Evolutionary conservation across 2,888 invertebrate species (phyloP), one percentile per base, ranked within the genome.

Genomic region (Tiliacea aurago): DNA sequence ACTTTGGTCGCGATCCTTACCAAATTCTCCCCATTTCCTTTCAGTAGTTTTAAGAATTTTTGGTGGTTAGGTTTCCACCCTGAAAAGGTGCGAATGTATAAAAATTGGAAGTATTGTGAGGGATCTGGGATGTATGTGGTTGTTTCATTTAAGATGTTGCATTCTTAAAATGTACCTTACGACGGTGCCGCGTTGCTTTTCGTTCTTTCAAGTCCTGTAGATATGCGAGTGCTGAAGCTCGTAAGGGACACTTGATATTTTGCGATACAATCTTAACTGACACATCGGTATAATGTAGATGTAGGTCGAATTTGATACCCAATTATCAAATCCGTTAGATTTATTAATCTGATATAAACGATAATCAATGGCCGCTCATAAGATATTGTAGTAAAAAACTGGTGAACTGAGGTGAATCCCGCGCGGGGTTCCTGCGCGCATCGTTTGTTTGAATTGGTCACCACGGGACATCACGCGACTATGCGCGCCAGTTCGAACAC

Each of bases 11-110:
- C 82, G 66, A 78, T 70, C 69, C 61, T 67, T 73, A 66, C 69
- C 76, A 78, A 76, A 78, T 77, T 79, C 76, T 86, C 78, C 78
- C 78, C 84, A 73, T 77, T 83, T 80, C 73, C 73, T 86, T 80
- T 76, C 47, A 72, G 51, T 47, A 67, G 71, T 70, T 80, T 62
- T 69, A 83, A 76, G 72, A 66, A 73, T 66, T 80, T 55, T 71
- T 37, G 68, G 77, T 81, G 76, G 64, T 62, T 33, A 41, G 18
- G 11, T 51, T 41, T 59, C 37, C 67, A 45, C 69, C 53, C 18
- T 64, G 55, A 61, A 65, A 68, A 59, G 70, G 76, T 70, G 81
- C 51, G 51, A 82, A 49, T 70, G 49, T 76, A 70, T 64, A 81
- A 49, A 72, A 81, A 65, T 76, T 56, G 20, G 15, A 56, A 76